A percentile compares a stretch with the other conserved stretches of the same genome.
phyloP scores from a whole-genome alignment of 2,113 vertebrate genomes.

The Steatornis caripensis region DNA sequence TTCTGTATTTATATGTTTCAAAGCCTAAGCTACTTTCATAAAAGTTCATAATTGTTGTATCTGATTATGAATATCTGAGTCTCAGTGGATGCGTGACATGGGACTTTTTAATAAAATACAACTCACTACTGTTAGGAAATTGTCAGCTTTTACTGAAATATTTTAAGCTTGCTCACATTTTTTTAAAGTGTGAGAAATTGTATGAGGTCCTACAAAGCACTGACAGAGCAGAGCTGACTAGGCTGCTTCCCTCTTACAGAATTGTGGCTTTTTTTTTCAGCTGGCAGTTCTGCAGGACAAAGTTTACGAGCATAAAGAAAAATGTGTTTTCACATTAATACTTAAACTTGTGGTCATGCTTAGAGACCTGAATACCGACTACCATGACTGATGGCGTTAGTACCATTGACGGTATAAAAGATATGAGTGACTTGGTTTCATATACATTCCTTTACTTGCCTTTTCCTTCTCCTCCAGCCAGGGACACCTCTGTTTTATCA shows the following conservation, averaged over 20 bases:
- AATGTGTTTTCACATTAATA: background rate
- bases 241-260: background rate
- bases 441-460: background rate
- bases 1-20: background rate
- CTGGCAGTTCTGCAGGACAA: background rate
- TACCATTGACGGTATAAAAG: background rate
- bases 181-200: background rate
- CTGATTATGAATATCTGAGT: background rate
- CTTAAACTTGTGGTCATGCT: background rate
- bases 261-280: background rate
- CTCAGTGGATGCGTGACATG: background rate
- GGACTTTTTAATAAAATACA: background rate
- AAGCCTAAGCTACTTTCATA: background rate
- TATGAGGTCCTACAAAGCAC: background rate
- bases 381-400: too few relatives aligned
- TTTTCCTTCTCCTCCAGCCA: background rate
- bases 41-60: background rate
- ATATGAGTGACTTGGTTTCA: background rate
- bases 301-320: background rate
- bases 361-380: background rate
- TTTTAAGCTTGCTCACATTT: background rate
- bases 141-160: background rate
- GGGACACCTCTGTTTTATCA: background rate
- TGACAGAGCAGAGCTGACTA: background rate
- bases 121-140: background rate